A percentile compares a stretch with the other conserved stretches of the same genome.
These are phyloP conservation scores for Blera fallax DNA, from an alignment of 2,888 invertebrate species.

Conservation along the genomic window DNA sequence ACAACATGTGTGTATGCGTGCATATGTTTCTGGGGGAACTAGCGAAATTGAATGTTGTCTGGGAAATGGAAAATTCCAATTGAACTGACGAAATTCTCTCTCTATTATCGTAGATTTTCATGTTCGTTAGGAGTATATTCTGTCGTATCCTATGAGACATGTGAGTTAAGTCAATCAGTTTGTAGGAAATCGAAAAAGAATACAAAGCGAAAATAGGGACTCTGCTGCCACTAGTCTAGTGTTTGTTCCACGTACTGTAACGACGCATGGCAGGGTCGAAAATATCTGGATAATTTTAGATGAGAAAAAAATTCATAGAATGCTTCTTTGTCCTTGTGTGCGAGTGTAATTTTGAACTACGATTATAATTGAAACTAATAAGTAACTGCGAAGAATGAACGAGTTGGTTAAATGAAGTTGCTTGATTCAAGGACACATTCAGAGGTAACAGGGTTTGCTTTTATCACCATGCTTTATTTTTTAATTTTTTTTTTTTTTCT, in stretches of 20 bases:
- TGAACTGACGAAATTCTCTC: slow-evolving; percentile 17
- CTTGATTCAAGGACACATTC: too few relatives aligned
- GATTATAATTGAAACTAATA: too few relatives aligned
- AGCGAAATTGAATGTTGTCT: background rate
- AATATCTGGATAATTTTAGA: background rate
- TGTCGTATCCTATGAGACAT: slow-evolving; percentile 7
- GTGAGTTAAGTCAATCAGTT: slow-evolving; percentile 28
- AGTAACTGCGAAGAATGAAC: too few relatives aligned
- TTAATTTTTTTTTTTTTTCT: too few relatives aligned
- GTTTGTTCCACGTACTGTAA: background rate
- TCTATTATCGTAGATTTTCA: slow-evolving; percentile 13
- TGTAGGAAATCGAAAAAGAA: background rate
- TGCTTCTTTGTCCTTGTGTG: background rate
- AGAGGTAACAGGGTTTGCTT: too few relatives aligned
- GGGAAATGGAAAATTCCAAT: slow-evolving; percentile 39
- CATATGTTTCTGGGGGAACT: background rate
- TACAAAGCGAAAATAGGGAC: background rate
- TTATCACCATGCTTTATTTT: too few relatives aligned
- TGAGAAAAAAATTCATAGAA: background rate
- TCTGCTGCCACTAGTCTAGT: background rate
- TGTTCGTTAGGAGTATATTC: background rate
- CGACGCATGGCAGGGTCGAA: background rate
- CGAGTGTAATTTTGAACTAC: too few relatives aligned
- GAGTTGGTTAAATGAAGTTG: background rate
- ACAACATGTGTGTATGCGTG: slow-evolving; percentile 1